Conservation (phyloP, 2,113 vertebrate genomes). For the Poeciliopsis retropinna region DNA sequence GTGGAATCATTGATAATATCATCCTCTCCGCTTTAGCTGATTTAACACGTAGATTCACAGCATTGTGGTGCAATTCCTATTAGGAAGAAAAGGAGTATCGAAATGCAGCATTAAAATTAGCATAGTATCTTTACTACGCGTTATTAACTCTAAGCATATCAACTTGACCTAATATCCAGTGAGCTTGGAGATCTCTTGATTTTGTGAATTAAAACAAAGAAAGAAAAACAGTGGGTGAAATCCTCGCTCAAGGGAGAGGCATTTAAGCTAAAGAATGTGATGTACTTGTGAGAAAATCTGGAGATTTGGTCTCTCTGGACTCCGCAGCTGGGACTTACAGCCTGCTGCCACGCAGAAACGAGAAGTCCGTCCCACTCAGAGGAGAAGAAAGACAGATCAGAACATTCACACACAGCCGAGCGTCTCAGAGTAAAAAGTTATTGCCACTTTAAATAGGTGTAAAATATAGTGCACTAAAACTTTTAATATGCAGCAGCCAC, state of each 20-base stretch:
- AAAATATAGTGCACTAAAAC: background rate
- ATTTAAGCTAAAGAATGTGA: background rate
- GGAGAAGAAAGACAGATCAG: background rate
- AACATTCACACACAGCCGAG: background rate
- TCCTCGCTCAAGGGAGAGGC: background rate
- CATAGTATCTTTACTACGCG: background rate
- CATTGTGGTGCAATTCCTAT: background rate
- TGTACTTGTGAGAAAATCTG: background rate
- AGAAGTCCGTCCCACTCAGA: background rate
- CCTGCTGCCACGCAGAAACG: too few relatives aligned
- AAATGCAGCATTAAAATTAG: background rate
- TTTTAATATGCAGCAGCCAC: background rate
- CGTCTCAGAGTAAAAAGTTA: background rate
- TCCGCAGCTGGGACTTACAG: background rate
- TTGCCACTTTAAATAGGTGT: background rate
- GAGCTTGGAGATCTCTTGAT: background rate
- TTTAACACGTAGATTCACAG: background rate
- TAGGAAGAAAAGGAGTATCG: background rate
- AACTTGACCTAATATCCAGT: background rate
- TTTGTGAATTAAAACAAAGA: background rate
- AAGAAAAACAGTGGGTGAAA: background rate
- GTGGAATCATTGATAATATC: background rate
- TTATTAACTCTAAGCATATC: background rate
- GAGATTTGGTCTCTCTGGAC: background rate
- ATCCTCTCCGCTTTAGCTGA: background rate